Conservation (phyloP, 2,888 invertebrate genomes). For the Drosophila seclusa region DNA sequence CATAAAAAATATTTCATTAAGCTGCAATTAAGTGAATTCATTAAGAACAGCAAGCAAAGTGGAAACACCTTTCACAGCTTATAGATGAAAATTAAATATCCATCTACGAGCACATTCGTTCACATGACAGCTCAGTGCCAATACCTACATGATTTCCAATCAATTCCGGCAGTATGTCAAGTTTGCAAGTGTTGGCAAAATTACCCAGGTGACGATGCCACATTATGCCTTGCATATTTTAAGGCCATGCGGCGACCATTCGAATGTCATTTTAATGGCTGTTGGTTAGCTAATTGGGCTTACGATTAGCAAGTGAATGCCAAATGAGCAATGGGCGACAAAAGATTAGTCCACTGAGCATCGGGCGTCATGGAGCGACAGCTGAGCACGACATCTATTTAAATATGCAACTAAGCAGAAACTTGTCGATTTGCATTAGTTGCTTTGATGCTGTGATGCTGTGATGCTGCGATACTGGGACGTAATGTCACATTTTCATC, state of each 20-base stretch:
- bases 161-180: slow-evolving; percentile 17
- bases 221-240: slow-evolving; percentile 72
- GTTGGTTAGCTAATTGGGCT: slow-evolving; percentile 71
- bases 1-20: slow-evolving; percentile 64
- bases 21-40: slow-evolving; percentile 47
- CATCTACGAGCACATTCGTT: background rate
- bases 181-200: slow-evolving; percentile 26
- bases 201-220: slow-evolving; percentile 55
- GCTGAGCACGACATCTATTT: slow-evolving; percentile 35
- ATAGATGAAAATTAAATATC: slow-evolving; percentile 29
- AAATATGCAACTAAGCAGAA: slow-evolving; percentile 48
- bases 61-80: slow-evolving; percentile 39
- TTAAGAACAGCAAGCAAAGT: slow-evolving; percentile 33
- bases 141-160: slow-evolving; percentile 41
- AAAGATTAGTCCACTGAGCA: slow-evolving; percentile 23
- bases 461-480: slow-evolving; percentile 1
- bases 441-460: background rate
- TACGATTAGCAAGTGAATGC: slow-evolving; percentile 61
- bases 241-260: slow-evolving; percentile 48
- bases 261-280: slow-evolving; percentile 64
- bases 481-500: slow-evolving; percentile 15
- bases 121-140: slow-evolving; percentile 34
- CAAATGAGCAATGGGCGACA: slow-evolving; percentile 39
- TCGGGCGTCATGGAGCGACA: slow-evolving; percentile 21
- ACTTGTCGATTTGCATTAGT: slow-evolving; percentile 42